Percentiles rank a stretch among this genome's conserved stretches.
Conservation (phyloP, 2,797 vertebrate genomes). For the Selene dorsalis region DNA sequence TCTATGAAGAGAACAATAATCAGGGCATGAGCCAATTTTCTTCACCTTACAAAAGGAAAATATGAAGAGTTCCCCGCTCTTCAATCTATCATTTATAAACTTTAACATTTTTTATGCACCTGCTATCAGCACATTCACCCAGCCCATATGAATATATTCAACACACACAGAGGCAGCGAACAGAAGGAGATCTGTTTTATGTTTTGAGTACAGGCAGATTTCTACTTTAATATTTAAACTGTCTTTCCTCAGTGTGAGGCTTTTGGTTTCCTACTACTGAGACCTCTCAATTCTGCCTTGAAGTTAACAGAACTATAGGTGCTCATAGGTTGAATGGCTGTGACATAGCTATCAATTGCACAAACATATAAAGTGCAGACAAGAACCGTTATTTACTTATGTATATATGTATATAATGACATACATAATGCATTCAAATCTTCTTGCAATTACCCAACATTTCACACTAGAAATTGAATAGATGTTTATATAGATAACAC, state of each 20-base stretch:
- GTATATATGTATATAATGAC: no score
- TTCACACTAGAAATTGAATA: slow-evolving; percentile 31
- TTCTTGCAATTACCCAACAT: slow-evolving; percentile 47
- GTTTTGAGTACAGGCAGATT: slow-evolving; percentile 68
- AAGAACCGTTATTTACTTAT: slow-evolving; percentile 35
- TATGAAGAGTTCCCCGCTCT: slow-evolving; percentile 51
- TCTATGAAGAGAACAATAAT: slow-evolving; percentile 67
- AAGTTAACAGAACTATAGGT: slow-evolving; percentile 55
- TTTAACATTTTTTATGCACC: slow-evolving; percentile 74
- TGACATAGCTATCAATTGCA: slow-evolving; percentile 64
- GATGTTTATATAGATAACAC: slow-evolving; percentile 26
- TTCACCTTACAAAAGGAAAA: slow-evolving; percentile 69
- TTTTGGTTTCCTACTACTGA: slow-evolving; percentile 44
- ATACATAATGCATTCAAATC: slow-evolving; percentile 52
- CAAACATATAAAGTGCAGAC: slow-evolving; percentile 25
- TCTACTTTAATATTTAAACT: slow-evolving; percentile 81
- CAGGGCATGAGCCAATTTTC: slow-evolving; percentile 42
- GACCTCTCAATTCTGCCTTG: slow-evolving; percentile 46
- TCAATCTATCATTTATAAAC: slow-evolving; percentile 80
- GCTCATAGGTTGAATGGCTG: slow-evolving; percentile 38
- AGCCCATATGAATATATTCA: slow-evolving; percentile 80
- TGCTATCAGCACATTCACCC: slow-evolving; percentile 71
- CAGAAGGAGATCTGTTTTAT: slow-evolving; percentile 76
- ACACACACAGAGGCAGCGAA: slow-evolving; percentile 59
- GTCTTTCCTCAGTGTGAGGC: slow-evolving; percentile 48